Evolutionary conservation across 2,113 vertebrate genomes (phyloP).

Genomic region (Actenoides hombroni): DNA sequence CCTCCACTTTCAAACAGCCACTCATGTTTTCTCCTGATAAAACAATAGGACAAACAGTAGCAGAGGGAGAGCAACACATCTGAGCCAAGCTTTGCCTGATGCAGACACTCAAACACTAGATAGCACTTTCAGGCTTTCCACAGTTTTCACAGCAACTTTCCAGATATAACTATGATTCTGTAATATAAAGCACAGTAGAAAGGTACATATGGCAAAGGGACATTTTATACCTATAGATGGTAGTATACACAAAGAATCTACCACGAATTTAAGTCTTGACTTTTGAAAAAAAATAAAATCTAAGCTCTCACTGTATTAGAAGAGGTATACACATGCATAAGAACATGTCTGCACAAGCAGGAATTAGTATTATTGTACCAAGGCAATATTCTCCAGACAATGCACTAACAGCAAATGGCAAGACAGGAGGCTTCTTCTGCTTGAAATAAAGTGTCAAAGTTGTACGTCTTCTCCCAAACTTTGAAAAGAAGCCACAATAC

Average conservation of each 20-base stretch:
- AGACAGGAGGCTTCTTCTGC: background rate
- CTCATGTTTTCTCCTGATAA: background rate
- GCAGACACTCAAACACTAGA: background rate
- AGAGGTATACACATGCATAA: background rate
- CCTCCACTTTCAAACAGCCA: background rate
- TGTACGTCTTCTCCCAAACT: background rate
- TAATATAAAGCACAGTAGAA: background rate
- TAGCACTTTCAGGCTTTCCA: background rate
- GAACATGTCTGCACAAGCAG: background rate
- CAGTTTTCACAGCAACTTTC: background rate
- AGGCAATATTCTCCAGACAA: background rate
- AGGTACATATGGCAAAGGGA: background rate
- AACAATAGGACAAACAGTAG: background rate
- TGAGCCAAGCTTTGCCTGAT: background rate
- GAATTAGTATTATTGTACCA: background rate
- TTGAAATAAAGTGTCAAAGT: background rate
- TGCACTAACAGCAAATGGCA: background rate
- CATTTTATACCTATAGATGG: background rate
- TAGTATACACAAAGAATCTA: background rate
- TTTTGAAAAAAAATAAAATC: background rate
- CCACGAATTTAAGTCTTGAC: background rate
- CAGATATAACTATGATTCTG: background rate
- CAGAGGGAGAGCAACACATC: background rate
- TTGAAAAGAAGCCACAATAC: background rate
- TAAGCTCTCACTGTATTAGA: background rate